phyloP scores from a whole-genome alignment of 2,113 vertebrate species.

The Bos indicus region DNA sequence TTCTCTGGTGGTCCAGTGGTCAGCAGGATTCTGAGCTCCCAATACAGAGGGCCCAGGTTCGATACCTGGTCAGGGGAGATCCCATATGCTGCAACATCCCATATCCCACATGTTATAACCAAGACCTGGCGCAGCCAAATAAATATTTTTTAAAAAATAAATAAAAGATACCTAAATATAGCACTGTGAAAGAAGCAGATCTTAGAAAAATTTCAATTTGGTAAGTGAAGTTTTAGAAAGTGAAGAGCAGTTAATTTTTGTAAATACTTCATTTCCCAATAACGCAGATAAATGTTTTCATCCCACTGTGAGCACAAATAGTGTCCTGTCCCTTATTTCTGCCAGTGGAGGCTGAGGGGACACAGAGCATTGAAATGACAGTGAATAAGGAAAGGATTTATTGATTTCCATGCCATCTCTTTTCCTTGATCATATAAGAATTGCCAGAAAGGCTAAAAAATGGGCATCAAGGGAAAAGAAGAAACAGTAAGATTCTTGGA shows the following conservation, averaged over 20 bases:
- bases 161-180: background rate
- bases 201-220: background rate
- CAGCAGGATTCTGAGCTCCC: background rate
- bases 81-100: background rate
- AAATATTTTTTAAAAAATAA: background rate
- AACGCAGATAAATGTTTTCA: background rate
- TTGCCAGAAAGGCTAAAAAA: conserved; percentile 24
- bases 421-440: background rate
- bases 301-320: background rate
- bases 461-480: background rate
- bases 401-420: background rate
- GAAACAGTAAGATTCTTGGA: conserved; percentile 18
- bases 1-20: background rate
- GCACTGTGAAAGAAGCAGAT: background rate
- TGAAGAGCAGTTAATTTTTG: background rate
- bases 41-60: background rate
- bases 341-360: background rate
- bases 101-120: background rate
- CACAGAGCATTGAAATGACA: background rate
- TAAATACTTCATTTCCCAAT: background rate
- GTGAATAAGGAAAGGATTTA: background rate
- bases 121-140: background rate
- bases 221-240: background rate
- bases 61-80: background rate
- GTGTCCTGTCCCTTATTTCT: background rate